phyloP scores from a whole-genome alignment of 2,888 invertebrate species.

The Plebejus melissa region DNA sequence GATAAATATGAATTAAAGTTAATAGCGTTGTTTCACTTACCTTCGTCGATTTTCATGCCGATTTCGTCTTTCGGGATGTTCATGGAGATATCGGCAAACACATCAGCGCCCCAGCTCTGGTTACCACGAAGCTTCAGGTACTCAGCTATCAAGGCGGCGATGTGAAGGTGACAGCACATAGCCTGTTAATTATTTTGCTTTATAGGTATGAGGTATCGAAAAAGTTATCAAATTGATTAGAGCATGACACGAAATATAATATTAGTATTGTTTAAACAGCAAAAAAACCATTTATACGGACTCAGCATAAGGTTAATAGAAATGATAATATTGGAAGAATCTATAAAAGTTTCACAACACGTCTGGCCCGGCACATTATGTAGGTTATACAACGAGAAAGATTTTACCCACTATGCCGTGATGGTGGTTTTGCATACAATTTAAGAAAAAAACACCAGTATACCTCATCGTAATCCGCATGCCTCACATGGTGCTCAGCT shows the following conservation, averaged over 20 bases:
- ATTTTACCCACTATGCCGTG: neutral
- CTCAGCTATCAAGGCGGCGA: slow-evolving; percentile 96
- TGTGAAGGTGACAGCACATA: slow-evolving; percentile 96
- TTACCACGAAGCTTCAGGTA: slow-evolving; percentile 88
- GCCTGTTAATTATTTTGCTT: slow-evolving; percentile 73
- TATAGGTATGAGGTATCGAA: too few relatives aligned
- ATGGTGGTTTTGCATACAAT: neutral
- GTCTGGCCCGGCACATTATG: too few relatives aligned
- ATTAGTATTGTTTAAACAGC: neutral
- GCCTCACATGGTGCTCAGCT: slow-evolving; percentile 90
- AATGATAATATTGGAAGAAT: too few relatives aligned
- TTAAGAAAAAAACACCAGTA: neutral
- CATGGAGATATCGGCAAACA: slow-evolving; percentile 88
- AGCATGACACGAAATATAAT: neutral
- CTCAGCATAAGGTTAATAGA: too few relatives aligned
- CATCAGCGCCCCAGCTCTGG: slow-evolving; percentile 91
- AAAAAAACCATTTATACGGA: too few relatives aligned
- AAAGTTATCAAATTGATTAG: neutral
- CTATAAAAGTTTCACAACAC: too few relatives aligned
- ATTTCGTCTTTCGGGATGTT: slow-evolving; percentile 94
- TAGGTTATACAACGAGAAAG: too few relatives aligned
- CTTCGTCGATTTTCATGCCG: slow-evolving; percentile 89
- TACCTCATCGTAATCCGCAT: slow-evolving; percentile 93
- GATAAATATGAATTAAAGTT: slow-evolving; percentile 44
- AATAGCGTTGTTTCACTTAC: slow-evolving; percentile 59